These are phyloP conservation scores for Pitangus sulphuratus DNA, from an alignment of 2,797 vertebrate genomes.

Conservation along the genomic window DNA sequence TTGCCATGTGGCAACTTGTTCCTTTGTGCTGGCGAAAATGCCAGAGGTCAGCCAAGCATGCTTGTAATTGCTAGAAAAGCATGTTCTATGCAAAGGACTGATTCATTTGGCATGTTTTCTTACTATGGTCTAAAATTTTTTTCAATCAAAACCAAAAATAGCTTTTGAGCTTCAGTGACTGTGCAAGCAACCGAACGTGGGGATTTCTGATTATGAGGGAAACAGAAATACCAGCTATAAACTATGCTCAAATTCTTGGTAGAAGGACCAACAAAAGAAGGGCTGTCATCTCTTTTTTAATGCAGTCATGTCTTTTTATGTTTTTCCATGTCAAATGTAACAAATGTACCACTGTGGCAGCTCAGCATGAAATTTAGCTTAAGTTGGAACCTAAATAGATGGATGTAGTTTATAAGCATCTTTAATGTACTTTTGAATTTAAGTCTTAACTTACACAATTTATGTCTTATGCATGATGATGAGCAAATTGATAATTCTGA, in stretches of 20 bases:
- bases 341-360: neutral
- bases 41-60: neutral
- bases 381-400: neutral
- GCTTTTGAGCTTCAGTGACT: neutral
- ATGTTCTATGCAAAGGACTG: neutral
- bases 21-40: neutral
- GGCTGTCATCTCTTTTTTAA: neutral
- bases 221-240: neutral
- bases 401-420: neutral
- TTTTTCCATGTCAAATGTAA: neutral
- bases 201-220: neutral
- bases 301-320: neutral
- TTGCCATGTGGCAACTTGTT: neutral
- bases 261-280: neutral
- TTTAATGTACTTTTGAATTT: neutral
- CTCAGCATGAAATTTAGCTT: neutral
- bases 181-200: neutral
- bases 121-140: neutral
- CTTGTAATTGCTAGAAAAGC: neutral
- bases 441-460: neutral
- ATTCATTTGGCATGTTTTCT: neutral
- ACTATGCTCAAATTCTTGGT: neutral
- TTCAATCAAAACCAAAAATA: neutral
- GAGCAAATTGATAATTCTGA: neutral
- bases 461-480: neutral